Percentiles rank a stretch among this genome's conserved stretches.
Evolutionary conservation across 2,113 vertebrate species (phyloP).

Genomic region (Gila orcuttii): DNA sequence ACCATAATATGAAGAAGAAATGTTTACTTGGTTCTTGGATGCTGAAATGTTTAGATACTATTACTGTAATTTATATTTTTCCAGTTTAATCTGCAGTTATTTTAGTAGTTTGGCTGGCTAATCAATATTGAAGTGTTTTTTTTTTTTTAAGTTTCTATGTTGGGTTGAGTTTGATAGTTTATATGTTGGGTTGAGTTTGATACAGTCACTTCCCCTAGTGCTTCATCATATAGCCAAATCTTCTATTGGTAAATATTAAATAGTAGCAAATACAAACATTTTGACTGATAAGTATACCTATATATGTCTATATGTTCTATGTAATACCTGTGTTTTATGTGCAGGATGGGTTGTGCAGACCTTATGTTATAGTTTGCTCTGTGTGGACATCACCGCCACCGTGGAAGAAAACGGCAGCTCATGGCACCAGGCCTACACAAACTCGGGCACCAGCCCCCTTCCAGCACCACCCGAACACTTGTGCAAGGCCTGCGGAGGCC

Average conservation of each 20-base stretch:
- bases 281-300: no score
- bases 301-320: neutral
- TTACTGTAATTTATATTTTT: neutral
- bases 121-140: neutral
- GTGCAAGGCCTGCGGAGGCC: constrained; percentile 82
- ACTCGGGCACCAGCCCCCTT: constrained; percentile 77
- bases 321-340: neutral
- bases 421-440: constrained; percentile 65
- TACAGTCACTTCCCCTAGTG: neutral
- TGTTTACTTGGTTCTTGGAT: no score
- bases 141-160: neutral
- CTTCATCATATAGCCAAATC: neutral
- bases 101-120: neutral
- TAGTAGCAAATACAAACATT: neutral
- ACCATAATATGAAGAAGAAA: neutral
- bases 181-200: neutral
- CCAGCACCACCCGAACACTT: constrained; percentile 74
- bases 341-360: constrained; percentile 57
- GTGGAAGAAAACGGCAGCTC: constrained; percentile 66
- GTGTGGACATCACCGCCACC: constrained; percentile 61
- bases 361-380: constrained; percentile 59
- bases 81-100: neutral
- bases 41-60: no score
- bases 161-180: no score
- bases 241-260: neutral